Percentiles rank a stretch among this genome's conserved stretches.
These are phyloP conservation scores for Tetrapedia diversipes DNA, from an alignment of 2,888 invertebrate genomes.

Conservation along the genomic window DNA sequence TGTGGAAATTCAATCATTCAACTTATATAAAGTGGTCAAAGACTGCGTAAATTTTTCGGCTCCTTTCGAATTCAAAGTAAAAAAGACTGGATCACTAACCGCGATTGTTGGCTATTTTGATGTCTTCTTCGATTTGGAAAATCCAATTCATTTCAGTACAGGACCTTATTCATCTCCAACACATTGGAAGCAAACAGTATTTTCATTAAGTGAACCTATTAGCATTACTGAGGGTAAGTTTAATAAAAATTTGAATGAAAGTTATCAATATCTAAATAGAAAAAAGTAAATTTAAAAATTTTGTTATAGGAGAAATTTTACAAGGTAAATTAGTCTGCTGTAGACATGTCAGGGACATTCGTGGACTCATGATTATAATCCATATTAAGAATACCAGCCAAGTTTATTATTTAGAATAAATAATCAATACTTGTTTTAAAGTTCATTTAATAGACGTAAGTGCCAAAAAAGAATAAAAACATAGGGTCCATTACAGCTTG, in stretches of 20 bases:
- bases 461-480: constrained; percentile 56
- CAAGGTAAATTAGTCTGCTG: constrained; percentile 89
- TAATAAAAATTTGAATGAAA: background rate
- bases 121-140: constrained; percentile 90
- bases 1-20: constrained; percentile 83
- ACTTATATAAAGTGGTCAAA: constrained; percentile 89
- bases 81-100: constrained; percentile 88
- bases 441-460: constrained; percentile 57
- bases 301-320: constrained; percentile 84
- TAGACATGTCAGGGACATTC: constrained; percentile 89
- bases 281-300: constrained; percentile 10
- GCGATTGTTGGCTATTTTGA: constrained; percentile 96
- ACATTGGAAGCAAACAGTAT: constrained; percentile 98
- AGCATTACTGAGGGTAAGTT: constrained; percentile 87
- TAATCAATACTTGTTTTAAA: constrained; percentile 47
- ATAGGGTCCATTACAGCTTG: constrained; percentile 64
- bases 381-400: constrained; percentile 83
- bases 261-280: background rate
- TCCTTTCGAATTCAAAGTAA: constrained; percentile 87
- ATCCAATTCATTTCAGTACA: constrained; percentile 89
- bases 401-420: constrained; percentile 79
- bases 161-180: constrained; percentile 90
- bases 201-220: constrained; percentile 90
- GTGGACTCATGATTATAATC: constrained; percentile 89
- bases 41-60: constrained; percentile 89